These are phyloP conservation scores for Sander vitreus DNA, from an alignment of 2,113 vertebrate species.

Conservation along the genomic window DNA sequence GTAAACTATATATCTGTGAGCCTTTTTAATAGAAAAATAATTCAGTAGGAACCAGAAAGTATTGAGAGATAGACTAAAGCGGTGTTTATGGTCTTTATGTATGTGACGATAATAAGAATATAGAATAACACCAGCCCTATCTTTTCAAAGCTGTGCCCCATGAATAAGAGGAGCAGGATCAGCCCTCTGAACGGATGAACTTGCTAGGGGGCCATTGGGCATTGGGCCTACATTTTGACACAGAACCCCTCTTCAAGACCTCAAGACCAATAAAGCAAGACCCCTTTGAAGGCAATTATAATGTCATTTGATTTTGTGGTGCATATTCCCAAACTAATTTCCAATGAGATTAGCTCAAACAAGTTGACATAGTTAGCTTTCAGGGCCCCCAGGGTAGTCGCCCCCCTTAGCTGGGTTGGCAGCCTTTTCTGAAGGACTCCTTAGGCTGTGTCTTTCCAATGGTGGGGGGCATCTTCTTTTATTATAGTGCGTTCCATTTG, in stretches of 20 bases:
- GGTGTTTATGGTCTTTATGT: neutral
- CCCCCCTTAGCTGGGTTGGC: neutral
- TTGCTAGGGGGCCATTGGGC: neutral
- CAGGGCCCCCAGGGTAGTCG: neutral
- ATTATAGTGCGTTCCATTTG: neutral
- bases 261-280: neutral
- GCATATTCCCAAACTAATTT: neutral
- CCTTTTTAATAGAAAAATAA: neutral
- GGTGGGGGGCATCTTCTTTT: neutral
- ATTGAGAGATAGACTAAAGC: neutral
- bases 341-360: neutral
- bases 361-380: neutral
- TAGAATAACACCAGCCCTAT: neutral
- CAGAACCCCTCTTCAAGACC: neutral
- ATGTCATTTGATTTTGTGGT: slow-evolving; percentile 10
- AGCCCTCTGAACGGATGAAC: neutral
- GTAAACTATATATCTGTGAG: slow-evolving; percentile 12
- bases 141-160: neutral
- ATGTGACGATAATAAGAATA: neutral
- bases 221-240: neutral
- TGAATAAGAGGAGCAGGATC: neutral
- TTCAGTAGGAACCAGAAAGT: neutral
- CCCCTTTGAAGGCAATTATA: neutral
- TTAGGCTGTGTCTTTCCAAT: neutral
- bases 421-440: neutral